Evolutionary conservation across 2,888 invertebrate species (phyloP).

Genomic region (Heliothis peltigera): DNA sequence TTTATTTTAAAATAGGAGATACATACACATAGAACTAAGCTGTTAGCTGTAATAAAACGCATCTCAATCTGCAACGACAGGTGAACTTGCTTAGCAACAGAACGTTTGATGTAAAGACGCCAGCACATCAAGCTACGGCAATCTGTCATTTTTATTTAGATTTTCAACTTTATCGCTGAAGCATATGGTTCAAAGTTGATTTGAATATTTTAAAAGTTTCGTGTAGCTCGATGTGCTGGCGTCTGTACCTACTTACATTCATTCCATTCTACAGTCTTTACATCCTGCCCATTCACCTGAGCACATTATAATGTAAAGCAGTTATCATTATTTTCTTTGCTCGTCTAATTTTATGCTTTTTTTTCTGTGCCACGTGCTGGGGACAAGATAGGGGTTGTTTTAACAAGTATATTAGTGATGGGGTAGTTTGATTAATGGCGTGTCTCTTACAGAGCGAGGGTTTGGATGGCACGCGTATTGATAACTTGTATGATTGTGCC

Average conservation of each 20-base stretch:
- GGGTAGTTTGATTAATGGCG: constrained; percentile 88
- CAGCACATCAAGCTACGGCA: no score
- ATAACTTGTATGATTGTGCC: constrained; percentile 72
- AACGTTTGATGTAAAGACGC: constrained; percentile 67
- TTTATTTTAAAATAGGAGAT: neutral
- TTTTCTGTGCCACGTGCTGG: constrained; percentile 75
- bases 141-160: no score
- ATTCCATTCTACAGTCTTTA: constrained; percentile 74
- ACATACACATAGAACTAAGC: constrained; percentile 16
- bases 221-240: no score
- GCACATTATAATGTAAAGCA: constrained; percentile 86
- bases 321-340: constrained; percentile 80
- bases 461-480: constrained; percentile 86
- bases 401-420: constrained; percentile 88
- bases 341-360: constrained; percentile 81
- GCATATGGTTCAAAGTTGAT: no score
- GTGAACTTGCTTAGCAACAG: constrained; percentile 81
- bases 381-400: constrained; percentile 89
- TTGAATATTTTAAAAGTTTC: no score
- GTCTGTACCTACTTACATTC: constrained; percentile 63
- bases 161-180: no score
- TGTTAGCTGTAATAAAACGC: constrained; percentile 11
- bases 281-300: constrained; percentile 83
- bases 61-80: constrained; percentile 64
- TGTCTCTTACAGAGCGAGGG: constrained; percentile 86